A percentile compares a stretch with the other conserved stretches of the same genome.
phyloP scores from a whole-genome alignment of 2,797 vertebrate species.

The Busarellus nigricollis region DNA sequence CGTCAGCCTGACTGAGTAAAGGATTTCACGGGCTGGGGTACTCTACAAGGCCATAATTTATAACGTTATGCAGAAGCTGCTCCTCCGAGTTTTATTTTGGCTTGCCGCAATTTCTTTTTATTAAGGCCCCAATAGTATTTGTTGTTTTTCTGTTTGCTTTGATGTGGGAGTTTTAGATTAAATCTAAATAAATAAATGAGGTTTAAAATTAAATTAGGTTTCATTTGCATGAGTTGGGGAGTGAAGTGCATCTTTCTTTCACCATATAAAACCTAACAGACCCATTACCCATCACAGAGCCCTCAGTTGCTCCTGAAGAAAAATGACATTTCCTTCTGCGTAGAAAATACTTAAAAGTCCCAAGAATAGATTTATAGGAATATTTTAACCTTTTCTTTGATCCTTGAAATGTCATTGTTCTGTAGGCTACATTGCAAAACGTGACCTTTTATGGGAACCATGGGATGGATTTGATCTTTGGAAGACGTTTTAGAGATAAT shows the following conservation, averaged over 20 bases:
- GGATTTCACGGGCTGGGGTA: conserved; percentile 63
- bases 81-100: conserved; percentile 58
- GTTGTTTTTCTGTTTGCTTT: conserved; percentile 64
- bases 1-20: conserved; percentile 56
- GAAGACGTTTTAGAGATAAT: conserved; percentile 75
- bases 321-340: conserved; percentile 76
- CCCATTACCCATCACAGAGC: conserved; percentile 44
- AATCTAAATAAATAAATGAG: conserved; percentile 66
- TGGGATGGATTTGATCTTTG: conserved; percentile 78
- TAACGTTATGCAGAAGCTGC: conserved; percentile 46
- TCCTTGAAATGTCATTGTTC: conserved; percentile 90
- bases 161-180: conserved; percentile 65
- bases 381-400: conserved; percentile 91
- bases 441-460: conserved; percentile 84
- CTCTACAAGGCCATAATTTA: conserved; percentile 68
- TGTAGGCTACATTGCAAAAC: conserved; percentile 80
- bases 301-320: conserved; percentile 55
- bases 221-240: conserved; percentile 22
- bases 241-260: conserved; percentile 16
- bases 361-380: conserved; percentile 84
- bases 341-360: conserved; percentile 78
- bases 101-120: conserved; percentile 67
- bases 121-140: conserved; percentile 58
- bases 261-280: conserved; percentile 7
- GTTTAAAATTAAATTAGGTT: conserved; percentile 61